Base-by-base conservation (phyloP, 1,140 invertebrate species). In the Euglossa dilemma region DNA sequence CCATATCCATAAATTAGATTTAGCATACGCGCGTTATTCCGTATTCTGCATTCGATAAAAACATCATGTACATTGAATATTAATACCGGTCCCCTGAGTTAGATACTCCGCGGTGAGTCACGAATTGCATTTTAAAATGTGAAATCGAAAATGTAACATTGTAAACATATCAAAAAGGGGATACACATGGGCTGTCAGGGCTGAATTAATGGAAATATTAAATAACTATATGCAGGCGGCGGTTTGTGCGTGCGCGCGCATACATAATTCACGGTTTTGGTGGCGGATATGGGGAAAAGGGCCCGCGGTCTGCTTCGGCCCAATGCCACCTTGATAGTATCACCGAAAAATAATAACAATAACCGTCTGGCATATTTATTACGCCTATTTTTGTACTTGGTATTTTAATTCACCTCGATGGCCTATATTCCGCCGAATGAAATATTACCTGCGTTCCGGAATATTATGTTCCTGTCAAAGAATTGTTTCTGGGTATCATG, bases 221-320 rank as follows among this genome's bases (percentile, higher is more conserved):
- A 77, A 67, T 77, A 77, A 77, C 64, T 77, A 45, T 56, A 67
- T 56, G 50, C 50, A 45, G 36, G 28, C 61, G 50, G 28, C 11
- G 28, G 63, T 67, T 47, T 11, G 50, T 25, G 36, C 63, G 75
- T 77, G 77, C 63, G 57, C 66, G 69, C 70, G 87, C 86, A 88
- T 79, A 71, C 43, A 61, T 71, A 79, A 79, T 79, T 79, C 77
- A 70, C 56, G 66, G 67, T 43, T 61, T 59, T 28, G 66, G 23
- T 36, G 54, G 54, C 50, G 64, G 54, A 70, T 79, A 79, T 57
- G 52, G 54, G 57, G 56, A 79, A 79, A 79, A 47, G 67, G 66
- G 43, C 50, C 54, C 47, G 64, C 36, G 50, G 75, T 57, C 23
- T 36, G 66, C 25, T 71, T 16, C 45, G 47, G 50, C 20, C 16